Evolutionary conservation across 2,113 vertebrate species (phyloP), one percentile per base, ranked within the genome.

Genomic region (Tylochromis polylepis): DNA sequence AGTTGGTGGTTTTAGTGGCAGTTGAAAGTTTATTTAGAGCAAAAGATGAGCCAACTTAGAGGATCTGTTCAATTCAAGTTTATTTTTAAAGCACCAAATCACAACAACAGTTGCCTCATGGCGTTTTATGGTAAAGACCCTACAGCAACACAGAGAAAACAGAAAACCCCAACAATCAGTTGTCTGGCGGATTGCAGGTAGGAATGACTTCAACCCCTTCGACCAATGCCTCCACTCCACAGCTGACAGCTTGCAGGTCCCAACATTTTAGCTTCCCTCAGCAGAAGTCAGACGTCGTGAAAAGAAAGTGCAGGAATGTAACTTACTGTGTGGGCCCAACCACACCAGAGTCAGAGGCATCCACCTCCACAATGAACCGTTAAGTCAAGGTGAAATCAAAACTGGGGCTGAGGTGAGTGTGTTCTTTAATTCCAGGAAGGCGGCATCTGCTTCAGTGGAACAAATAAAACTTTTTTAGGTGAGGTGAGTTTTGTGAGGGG

Each of bases 361-460:
- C 65, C n/a, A 70, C 65, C 36, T 70, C 65, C 65, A 70, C n/a
- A 43, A 24, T 43, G n/a, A 70, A 16, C 65, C 43, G 65, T 24
- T 67, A 67, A 70, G 22, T 24, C 15, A 43, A 24, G 4, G 41
- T 43, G 12, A 11, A 12, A 43, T 11, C 10, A 12, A 12, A 4
- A 43, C 10, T 11, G 41, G 41, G 10, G 10, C 38, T 41, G 53
- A 22, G 2, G n/a, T 11, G 5, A 56, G 10, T 5, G 3, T 24
- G n/a, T 12, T 24, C 55, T 24, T 57, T 22, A 57, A 24, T 24
- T 57, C 10, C n/a, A 12, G n/a, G n/a, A 57, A 57, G 55, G 55
- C 55, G 11, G 55, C 36, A 3, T 24, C 36, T 43, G 65, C n/a
- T 24, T 15, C 62, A 41, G 36, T 24, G 65, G 36, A 4, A 3